Percentiles rank a stretch among this genome's conserved stretches.
Conservation (phyloP, 2,888 invertebrate species). For the Diarsia mendica region DNA sequence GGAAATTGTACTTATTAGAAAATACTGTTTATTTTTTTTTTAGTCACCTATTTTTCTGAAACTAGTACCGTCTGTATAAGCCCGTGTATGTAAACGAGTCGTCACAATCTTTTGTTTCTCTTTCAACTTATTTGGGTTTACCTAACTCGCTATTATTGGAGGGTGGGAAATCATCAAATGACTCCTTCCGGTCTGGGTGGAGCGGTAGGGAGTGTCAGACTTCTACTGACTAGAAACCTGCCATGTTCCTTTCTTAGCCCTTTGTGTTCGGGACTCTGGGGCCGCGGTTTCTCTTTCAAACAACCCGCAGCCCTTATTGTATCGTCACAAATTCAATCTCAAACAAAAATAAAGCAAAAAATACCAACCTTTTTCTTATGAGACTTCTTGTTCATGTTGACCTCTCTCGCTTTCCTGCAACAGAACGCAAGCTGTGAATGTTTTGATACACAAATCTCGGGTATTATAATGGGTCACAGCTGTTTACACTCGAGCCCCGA, state of each 20-base stretch:
- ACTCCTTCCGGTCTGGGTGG: no score
- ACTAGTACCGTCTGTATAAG: not conserved
- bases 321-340: not conserved
- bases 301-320: no score
- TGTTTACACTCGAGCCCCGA: slow-evolving; percentile 44
- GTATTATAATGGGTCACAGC: slow-evolving; percentile 60
- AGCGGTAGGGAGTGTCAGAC: no score
- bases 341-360: not conserved
- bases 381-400: slow-evolving; percentile 84
- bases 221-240: no score
- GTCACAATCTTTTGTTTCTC: not conserved
- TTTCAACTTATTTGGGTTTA: not conserved
- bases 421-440: slow-evolving; percentile 66
- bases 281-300: no score
- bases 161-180: no score
- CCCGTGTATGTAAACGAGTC: not conserved
- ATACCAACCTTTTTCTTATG: slow-evolving; percentile 87
- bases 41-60: not conserved
- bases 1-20: slow-evolving; percentile 1
- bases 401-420: slow-evolving; percentile 74
- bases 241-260: no score
- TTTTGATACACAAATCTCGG: slow-evolving; percentile 52
- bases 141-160: not conserved
- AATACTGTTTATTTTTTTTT: not conserved
- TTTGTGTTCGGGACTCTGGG: no score